Base-by-base conservation (phyloP, 2,113 vertebrate genomes). In the Pholis gunnellus region DNA sequence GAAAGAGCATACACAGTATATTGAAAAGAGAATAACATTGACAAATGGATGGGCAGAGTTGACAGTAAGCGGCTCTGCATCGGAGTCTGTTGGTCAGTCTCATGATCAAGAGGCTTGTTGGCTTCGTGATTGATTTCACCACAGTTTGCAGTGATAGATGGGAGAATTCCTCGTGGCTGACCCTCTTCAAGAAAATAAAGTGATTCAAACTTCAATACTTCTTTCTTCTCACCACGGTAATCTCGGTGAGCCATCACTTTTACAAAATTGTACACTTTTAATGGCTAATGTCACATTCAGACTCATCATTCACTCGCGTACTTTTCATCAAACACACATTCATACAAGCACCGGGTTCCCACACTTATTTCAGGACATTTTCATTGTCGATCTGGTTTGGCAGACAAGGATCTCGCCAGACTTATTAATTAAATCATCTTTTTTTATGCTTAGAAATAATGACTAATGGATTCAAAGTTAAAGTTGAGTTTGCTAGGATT, bases 11-110 rank as follows among this genome's bases (percentile, higher is more conserved):
- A 92, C 67, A 82, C 80, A 89, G 68, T 61, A 91, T 90, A 93
- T 78, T 88, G 70, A 87, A 83, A 80, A 86, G 25, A 91, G 72
- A 83, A 82, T 94, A 93, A 93, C 89, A 92, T 85, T 88, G 86
- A 92, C 78, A 85, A 75, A 86, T 71, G 78, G 68, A 61, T 67
- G 67, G 57, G 65, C 34, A 70, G 64, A 79, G 70, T 54, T 76
- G 83, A 88, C 46, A 73, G 50, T 80, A 36, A 50, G 29, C 56
- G 44, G 67, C 68, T 77, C 59, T 10, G 48, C 20, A 38, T 59
- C 71, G 15, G 13, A 60, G 59, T 73, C 68, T 60, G 64, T 63
- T 59, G 46, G 54, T 65, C 13, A 25, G n/a, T 79, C 61, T 69
- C 13, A 6, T 50, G 50, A n/a, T 42, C 10, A 63, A 66, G 63